phyloP scores from a whole-genome alignment of 2,888 invertebrate species.

The Melolontha melolontha region DNA sequence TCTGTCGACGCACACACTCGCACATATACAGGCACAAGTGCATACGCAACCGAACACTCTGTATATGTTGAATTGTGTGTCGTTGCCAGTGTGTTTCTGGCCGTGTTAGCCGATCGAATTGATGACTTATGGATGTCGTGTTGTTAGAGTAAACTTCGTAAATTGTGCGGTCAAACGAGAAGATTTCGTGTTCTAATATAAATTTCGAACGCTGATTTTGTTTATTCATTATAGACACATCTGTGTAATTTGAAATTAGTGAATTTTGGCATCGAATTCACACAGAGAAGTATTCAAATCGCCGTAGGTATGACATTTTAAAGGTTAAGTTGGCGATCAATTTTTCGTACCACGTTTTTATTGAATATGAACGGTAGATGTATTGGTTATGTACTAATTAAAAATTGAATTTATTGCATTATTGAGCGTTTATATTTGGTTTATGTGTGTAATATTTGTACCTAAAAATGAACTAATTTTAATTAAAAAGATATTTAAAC shows the following conservation, averaged over 20 bases:
- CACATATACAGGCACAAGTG: not conserved
- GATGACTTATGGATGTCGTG: conserved; percentile 24
- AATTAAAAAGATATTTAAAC: too few species aligned
- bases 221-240: too few species aligned
- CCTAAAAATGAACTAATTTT: too few species aligned
- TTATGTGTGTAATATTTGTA: too few species aligned
- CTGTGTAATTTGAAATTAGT: too few species aligned
- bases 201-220: too few species aligned
- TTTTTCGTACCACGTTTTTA: conserved; percentile 17
- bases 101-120: conserved; percentile 13
- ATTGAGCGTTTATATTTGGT: too few species aligned
- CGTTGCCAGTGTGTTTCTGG: conserved; percentile 29
- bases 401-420: too few species aligned
- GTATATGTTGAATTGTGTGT: conserved; percentile 30
- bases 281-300: not conserved
- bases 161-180: too few species aligned
- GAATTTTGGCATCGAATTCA: too few species aligned
- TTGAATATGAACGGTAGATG: conserved; percentile 15
- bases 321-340: conserved; percentile 41
- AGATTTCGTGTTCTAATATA: too few species aligned
- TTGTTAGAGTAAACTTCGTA: not conserved
- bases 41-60: conserved; percentile 15
- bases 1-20: conserved; percentile 8
- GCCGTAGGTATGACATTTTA: conserved; percentile 25
- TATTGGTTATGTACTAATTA: not conserved